Evolutionary conservation across 1,140 invertebrate species (phyloP).

Genomic region (Cryptotermes secundus): DNA sequence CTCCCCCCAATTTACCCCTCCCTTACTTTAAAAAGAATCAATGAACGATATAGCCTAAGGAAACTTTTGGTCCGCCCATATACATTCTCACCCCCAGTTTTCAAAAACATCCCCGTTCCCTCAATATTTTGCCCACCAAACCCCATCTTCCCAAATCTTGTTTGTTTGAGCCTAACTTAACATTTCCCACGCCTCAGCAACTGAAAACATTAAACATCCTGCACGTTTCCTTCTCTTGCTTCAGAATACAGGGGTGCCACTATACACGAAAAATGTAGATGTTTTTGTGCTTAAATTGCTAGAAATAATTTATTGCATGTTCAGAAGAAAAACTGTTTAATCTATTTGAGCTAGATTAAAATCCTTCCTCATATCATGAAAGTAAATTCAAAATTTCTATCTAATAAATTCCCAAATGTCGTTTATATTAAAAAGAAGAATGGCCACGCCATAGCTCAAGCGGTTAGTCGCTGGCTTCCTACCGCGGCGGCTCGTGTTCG

Average conservation of each 20-base stretch:
- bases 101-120: background rate
- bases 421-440: too few species aligned
- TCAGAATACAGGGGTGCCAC: background rate
- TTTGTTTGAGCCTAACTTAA: background rate
- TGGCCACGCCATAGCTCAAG: too few species aligned
- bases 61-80: background rate
- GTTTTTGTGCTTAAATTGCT: too few species aligned
- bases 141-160: background rate
- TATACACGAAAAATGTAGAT: background rate
- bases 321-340: too few species aligned
- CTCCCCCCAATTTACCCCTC: background rate
- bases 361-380: too few species aligned
- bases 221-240: background rate
- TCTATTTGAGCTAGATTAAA: too few species aligned
- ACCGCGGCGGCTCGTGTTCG: too few species aligned
- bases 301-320: too few species aligned
- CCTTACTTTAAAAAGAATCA: background rate
- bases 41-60: background rate
- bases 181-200: background rate
- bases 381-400: too few species aligned
- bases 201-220: conserved; percentile 20
- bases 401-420: too few species aligned
- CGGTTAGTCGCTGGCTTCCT: too few species aligned
- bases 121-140: conserved; percentile 20
- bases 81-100: background rate